Evolutionary conservation across 2,888 invertebrate genomes (phyloP), one percentile per base, ranked within the genome.

Genomic region (Lepeophtheirus nordmannii): DNA sequence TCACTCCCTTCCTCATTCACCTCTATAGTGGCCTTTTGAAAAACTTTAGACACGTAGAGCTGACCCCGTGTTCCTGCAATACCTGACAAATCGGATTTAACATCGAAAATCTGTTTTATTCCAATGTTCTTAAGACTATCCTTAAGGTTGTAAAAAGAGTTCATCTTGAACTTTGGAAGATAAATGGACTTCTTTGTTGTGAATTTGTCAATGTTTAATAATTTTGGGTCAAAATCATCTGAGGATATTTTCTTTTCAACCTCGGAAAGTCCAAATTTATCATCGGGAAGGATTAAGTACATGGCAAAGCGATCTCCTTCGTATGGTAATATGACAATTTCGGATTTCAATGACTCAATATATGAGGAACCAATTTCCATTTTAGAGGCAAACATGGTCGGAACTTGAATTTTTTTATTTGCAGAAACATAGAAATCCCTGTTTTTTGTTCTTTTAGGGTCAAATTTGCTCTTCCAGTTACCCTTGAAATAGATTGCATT

Each of bases 401-500:
- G 85, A 0, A 80, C 78, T 0, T 84, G 79, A 92, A 93, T 70
- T 83, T 56, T 10, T 14, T 85, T 82, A 0, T 82, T 80, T 64
- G 83, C 81, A 0, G 84, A 82, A 1, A 85, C 82, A 72, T 85
- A 86, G 78, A 90, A 90, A 0, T 86, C 80, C 72, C 85, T 85
- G 68, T 82, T 82, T 73, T 80, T 82, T 0, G 89, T 89, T 63
- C 82, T 78, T 22, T 82, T 80, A 0, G 80, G 77, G 38, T 84
- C 81, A 74, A 92, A 92, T 72, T 85, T 83, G 22, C 79, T 74
- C 58, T 77, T 75, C 89, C 90, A 91, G 41, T 80, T 78, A 2
- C 85, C 86, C 79, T 89, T 89, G 76, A 91, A 91, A 74, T 89
- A 89, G 17, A 91, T 81, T 0, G 89, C 89, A 74, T 89, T 91